phyloP scores from a whole-genome alignment of 2,888 invertebrate genomes.

The Yponomeuta malinellus region DNA sequence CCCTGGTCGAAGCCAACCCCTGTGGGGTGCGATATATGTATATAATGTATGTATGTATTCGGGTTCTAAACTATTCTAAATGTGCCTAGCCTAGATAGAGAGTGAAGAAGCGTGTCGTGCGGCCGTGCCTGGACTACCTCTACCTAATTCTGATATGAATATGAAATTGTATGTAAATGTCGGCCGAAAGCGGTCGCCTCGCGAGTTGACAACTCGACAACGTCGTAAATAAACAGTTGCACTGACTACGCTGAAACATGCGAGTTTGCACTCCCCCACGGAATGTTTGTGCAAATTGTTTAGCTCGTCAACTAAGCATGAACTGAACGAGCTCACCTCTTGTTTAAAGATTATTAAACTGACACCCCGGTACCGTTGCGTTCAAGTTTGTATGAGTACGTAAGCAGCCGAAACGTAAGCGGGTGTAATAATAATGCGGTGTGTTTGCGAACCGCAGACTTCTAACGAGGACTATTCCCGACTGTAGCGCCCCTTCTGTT shows the following conservation, averaged over 20 bases:
- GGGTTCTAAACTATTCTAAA: conserved; percentile 32
- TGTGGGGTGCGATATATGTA: conserved; percentile 32
- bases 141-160: conserved; percentile 68
- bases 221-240: conserved; percentile 60
- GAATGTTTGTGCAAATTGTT: conserved; percentile 59
- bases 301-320: conserved; percentile 40
- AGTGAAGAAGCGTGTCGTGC: neutral
- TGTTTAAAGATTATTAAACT: conserved; percentile 6
- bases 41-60: no score
- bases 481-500: conserved; percentile 61
- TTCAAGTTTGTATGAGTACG: conserved; percentile 17
- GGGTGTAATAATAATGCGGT: conserved; percentile 34
- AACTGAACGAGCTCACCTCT: conserved; percentile 2
- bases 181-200: conserved; percentile 52
- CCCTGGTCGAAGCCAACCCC: no score
- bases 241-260: conserved; percentile 57
- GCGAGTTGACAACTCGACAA: conserved; percentile 62
- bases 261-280: conserved; percentile 53
- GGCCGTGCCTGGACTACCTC: conserved; percentile 15
- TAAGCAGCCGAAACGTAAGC: conserved; percentile 25
- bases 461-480: conserved; percentile 65
- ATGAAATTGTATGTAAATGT: conserved; percentile 69
- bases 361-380: neutral
- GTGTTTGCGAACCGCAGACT: conserved; percentile 41
- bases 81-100: neutral